A percentile compares a stretch with the other conserved stretches of the same genome.
phyloP scores from a whole-genome alignment of 2,113 vertebrate species.

The Myotis davidii region DNA sequence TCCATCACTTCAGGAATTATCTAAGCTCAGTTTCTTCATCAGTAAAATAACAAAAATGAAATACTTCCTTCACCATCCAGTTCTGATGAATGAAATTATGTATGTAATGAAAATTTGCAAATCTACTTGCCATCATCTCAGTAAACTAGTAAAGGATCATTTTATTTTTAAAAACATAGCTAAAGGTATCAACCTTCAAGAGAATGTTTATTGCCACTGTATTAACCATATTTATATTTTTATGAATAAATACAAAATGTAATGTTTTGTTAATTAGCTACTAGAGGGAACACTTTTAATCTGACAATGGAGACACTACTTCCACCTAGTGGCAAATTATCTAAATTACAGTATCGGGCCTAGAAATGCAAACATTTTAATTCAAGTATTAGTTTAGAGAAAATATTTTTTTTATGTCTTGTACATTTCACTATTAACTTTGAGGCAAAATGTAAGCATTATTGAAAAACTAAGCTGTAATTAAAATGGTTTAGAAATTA shows the following conservation, averaged over 20 bases:
- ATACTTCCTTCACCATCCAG: neutral
- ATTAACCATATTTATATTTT: neutral
- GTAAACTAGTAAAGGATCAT: neutral
- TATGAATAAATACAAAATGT: neutral
- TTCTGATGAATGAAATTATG: neutral
- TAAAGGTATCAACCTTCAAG: neutral
- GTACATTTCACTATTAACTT: neutral
- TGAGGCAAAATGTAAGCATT: neutral
- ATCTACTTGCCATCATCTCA: neutral
- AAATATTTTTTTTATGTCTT: neutral
- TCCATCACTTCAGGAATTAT: neutral
- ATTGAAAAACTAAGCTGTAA: neutral
- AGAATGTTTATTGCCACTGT: neutral
- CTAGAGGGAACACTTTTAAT: neutral
- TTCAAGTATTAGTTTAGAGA: neutral
- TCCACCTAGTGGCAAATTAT: slow-evolving; percentile 41
- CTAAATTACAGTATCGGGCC: slow-evolving; percentile 49
- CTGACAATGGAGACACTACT: neutral
- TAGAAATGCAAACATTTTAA: neutral
- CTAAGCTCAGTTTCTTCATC: neutral
- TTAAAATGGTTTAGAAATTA: neutral
- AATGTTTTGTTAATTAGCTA: neutral
- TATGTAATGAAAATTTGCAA: neutral
- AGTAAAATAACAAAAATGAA: neutral
- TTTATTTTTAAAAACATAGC: neutral